Base-by-base conservation (phyloP, 2,797 vertebrate genomes). In the Limnodromus scolopaceus region DNA sequence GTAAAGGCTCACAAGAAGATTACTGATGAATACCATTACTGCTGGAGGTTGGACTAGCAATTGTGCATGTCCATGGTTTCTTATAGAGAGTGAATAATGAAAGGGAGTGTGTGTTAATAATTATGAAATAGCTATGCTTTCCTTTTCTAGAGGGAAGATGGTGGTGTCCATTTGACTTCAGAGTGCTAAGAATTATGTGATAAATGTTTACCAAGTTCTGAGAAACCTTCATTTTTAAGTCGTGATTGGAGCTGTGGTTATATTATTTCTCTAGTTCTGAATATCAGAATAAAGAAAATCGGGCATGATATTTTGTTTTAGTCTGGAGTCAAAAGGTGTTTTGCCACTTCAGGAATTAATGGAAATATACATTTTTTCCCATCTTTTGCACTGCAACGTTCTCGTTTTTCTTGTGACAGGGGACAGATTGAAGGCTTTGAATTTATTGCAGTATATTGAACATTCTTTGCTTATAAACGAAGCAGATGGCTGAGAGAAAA, bases 11-110 rank as follows among this genome's bases (percentile, higher is more conserved):
- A 90, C 76, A 77, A 95, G 89, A 95, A 93, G 96, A 95, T 95
- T 84, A 94, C 95, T 80, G 94, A 96, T 97, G 96, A 97, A 96
- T 95, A 85, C 79, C 72, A 65, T 94, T 97, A 93, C 72, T 90
- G 78, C 84, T 61, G 71, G 84, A 96, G 95, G 96, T 63, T 93
- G 93, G 93, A 72, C 93, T 89, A 76, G 78, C 84, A 96, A 97
- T 95, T 96, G 92, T 93, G 76, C 55, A 45, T 79, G 92, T 79
- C 96, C 41, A 0, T 58, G 69, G 92, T 96, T 97, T 91, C 68
- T 79, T 79, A 60, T 27, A 82, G 61, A 87, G 79, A 83, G 54
- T 91, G 77, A 81, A 90, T 78, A 81, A 93, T 76, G 75, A 85
- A 91, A 77, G 64, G 36, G 84, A 71, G 69, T 12, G 4, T 88